Evolutionary conservation across 2,113 vertebrate genomes (phyloP).

Genomic region (Podilymbus podiceps): DNA sequence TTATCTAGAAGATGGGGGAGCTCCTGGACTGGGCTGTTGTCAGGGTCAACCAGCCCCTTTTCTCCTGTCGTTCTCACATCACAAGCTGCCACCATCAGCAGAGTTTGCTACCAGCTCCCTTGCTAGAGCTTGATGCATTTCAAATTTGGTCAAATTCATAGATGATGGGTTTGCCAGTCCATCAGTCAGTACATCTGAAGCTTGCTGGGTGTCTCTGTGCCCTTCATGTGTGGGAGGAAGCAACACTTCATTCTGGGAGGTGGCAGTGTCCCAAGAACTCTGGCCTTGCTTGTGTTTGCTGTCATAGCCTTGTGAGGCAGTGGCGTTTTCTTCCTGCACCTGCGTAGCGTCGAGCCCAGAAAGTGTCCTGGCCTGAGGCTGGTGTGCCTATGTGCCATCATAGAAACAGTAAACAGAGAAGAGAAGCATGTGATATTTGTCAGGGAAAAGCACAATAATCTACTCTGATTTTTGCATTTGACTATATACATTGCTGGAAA

Average conservation of each 20-base stretch:
- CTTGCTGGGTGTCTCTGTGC: background rate
- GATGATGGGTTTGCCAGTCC: background rate
- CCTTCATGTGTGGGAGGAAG: background rate
- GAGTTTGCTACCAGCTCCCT: background rate
- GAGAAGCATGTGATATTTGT: slow-evolving; percentile 33
- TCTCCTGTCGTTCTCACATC: background rate
- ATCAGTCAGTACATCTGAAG: background rate
- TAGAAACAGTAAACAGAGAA: background rate
- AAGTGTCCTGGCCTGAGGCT: background rate
- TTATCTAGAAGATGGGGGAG: background rate
- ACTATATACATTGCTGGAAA: background rate
- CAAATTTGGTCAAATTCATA: background rate
- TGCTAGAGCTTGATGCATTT: background rate
- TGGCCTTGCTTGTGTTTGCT: background rate
- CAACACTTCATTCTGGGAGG: background rate
- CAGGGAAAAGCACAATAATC: slow-evolving; percentile 24
- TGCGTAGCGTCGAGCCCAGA: background rate
- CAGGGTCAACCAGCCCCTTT: background rate
- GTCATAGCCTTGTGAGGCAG: background rate
- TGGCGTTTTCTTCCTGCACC: background rate
- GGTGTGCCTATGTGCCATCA: background rate
- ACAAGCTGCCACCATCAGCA: background rate
- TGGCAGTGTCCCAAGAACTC: background rate
- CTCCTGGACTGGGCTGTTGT: background rate
- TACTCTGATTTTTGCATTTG: slow-evolving; percentile 20